These are phyloP conservation scores for Drosophila algonquin DNA, from an alignment of 2,888 invertebrate species.

Conservation along the genomic window DNA sequence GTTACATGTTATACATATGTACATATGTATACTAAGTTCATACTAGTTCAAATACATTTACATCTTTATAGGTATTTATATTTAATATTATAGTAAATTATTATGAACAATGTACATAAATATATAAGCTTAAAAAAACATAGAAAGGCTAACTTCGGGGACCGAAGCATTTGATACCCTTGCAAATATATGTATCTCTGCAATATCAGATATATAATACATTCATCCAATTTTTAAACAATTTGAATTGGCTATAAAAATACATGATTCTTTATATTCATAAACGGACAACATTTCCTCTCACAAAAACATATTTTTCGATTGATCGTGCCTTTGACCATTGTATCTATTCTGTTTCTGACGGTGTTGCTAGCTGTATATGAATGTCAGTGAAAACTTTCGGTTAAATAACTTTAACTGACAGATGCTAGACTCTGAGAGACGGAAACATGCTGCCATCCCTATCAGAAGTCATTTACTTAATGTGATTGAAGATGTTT, in stretches of 20 bases:
- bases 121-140: background rate
- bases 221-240: background rate
- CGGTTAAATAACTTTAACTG: too few relatives aligned
- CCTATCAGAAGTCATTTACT: background rate
- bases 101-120: background rate
- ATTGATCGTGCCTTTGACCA: too few relatives aligned
- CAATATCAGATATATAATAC: background rate
- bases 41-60: too few relatives aligned
- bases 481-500: background rate
- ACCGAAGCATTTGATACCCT: background rate
- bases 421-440: background rate
- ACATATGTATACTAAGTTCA: slow-evolving; percentile 3
- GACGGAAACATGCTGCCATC: background rate
- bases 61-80: slow-evolving; percentile 1
- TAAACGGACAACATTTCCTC: background rate
- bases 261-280: background rate
- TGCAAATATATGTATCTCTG: background rate
- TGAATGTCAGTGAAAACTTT: too few relatives aligned
- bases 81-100: slow-evolving; percentile 12
- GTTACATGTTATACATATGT: background rate
- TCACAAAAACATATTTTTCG: background rate
- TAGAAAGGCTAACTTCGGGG: slow-evolving; percentile 6
- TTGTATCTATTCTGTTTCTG: too few relatives aligned
- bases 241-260: background rate
- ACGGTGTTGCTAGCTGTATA: too few relatives aligned